These are phyloP conservation scores for Phalacrocorax brasilianus DNA, from an alignment of 2,113 vertebrate species.

Conservation along the genomic window DNA sequence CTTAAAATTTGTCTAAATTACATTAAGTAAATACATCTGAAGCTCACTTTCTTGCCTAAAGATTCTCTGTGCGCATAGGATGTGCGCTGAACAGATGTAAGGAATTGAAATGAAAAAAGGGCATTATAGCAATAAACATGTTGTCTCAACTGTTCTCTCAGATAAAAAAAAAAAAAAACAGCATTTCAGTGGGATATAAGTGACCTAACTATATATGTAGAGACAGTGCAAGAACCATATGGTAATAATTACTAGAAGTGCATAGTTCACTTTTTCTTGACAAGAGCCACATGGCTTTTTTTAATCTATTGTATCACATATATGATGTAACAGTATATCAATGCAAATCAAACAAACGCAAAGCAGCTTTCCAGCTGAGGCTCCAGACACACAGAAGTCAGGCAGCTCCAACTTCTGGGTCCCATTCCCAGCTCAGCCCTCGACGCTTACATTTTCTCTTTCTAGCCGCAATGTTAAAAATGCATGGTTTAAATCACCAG, in stretches of 20 bases:
- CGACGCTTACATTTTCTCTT: neutral
- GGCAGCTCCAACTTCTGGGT: neutral
- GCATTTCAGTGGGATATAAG: neutral
- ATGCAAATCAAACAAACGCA: constrained; percentile 33
- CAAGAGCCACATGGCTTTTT: constrained; percentile 70
- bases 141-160: neutral
- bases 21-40: neutral
- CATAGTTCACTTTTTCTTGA: constrained; percentile 68
- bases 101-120: neutral
- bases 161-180: neutral
- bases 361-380: constrained; percentile 49
- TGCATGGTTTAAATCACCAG: neutral
- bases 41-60: neutral
- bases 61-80: neutral
- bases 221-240: constrained; percentile 39
- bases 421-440: neutral
- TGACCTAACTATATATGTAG: neutral
- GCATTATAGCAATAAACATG: neutral
- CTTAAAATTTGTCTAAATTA: neutral
- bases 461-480: neutral
- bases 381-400: constrained; percentile 2
- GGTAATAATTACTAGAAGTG: constrained; percentile 60
- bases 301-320: constrained; percentile 68
- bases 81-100: neutral
- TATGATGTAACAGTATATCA: constrained; percentile 67